Base-by-base conservation (phyloP, 2,797 vertebrate genomes). In the Sebastes vulpes region DNA sequence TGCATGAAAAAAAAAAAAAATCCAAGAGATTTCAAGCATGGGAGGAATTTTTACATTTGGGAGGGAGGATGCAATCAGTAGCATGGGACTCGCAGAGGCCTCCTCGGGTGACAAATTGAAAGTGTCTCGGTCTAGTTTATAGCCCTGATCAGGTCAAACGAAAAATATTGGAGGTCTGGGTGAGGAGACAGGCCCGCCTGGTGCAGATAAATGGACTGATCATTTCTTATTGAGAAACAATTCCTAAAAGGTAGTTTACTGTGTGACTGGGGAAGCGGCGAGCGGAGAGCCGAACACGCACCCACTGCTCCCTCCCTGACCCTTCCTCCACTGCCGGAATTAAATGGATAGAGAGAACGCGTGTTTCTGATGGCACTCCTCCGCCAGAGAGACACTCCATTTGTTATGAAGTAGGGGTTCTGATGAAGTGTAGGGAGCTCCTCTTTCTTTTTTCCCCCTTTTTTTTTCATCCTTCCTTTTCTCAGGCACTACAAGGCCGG, bases 171-270 rank as follows among this genome's bases (percentile, higher is more conserved):
- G 97, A 97, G 97, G 96, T 96, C 97, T 95, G 96, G 96, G 95
- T 96, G 94, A 96, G 95, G 95, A 97, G 97, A 98, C 97, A 97
- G 97, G 95, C 96, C 96, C 96, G 96, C 95, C 97, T 97, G 96
- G 96, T 89, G 96, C 97, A 98, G 97, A 98, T 98, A 97, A 98
- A 98, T 98, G 97, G 97, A 97, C 98, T 97, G 97, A 98, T 98
- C 97, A 98, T 98, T 98, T 98, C 94, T 94, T 97, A 97, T 98
- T 98, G 97, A 98, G 97, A 97, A 98, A 98, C 98, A 97, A 98
- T 98, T 97, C 97, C 97, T 98, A 98, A 98, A 97, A 97, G 97
- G 97, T 97, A 97, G 97, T 98, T 98, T 98, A 98, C 97, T 97
- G 97, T 94, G 76, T 96, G 96, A 97, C 97, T 97, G 97, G 95